These are phyloP conservation scores for Bufo bufo DNA, from an alignment of 2,113 vertebrate species.

Conservation along the genomic window DNA sequence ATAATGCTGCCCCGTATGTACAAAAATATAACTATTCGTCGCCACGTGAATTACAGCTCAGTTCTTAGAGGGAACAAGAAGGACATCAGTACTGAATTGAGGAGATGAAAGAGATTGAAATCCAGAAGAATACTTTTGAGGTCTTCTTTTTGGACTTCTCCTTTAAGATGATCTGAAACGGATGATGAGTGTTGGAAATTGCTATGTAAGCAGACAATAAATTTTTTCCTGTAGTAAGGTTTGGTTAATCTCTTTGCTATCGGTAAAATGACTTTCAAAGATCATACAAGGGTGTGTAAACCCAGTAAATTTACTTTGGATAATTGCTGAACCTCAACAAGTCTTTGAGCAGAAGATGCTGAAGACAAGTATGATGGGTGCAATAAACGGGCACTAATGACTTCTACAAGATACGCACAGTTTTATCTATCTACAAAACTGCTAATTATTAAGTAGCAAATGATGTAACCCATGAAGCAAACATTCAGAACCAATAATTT, in stretches of 20 bases:
- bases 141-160: neutral
- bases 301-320: neutral
- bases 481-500: no score
- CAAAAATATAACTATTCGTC: no score
- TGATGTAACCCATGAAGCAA: constrained; percentile 62
- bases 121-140: no score
- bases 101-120: no score
- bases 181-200: neutral
- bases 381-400: constrained; percentile 55
- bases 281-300: neutral
- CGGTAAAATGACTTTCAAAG: neutral
- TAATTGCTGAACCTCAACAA: neutral
- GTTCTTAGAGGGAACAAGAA: no score
- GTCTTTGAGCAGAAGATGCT: no score
- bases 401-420: constrained; percentile 59
- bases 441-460: constrained; percentile 72
- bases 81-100: no score
- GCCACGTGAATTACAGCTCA: no score
- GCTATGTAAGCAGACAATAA: neutral
- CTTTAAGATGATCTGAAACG: neutral
- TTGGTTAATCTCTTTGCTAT: neutral
- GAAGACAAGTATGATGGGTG: constrained; percentile 1
- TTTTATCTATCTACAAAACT: constrained; percentile 68
- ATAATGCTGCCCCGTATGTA: no score
- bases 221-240: neutral